These are phyloP conservation scores for Garrulus glandarius DNA, from an alignment of 2,797 vertebrate species.

Conservation along the genomic window DNA sequence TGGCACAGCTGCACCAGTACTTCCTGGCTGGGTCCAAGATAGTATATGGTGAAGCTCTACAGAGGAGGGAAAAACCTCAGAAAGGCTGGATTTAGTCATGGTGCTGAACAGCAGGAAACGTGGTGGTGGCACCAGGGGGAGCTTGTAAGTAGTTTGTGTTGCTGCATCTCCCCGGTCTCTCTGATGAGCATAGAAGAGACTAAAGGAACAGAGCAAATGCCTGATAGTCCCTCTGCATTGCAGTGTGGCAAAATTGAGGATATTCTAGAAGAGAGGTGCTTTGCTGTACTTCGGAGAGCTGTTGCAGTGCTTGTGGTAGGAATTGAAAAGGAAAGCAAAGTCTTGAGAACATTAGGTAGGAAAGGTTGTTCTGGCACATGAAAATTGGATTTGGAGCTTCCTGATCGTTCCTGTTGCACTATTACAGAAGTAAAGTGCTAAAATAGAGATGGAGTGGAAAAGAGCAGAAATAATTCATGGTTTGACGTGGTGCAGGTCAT, in stretches of 20 bases:
- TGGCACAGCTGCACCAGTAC: background rate
- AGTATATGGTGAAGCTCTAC: rapidly evolving
- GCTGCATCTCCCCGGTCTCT: background rate
- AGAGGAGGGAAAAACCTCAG: background rate
- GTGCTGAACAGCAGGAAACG: rapidly evolving
- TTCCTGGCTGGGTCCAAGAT: rapidly evolving
- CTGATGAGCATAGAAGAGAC: background rate
- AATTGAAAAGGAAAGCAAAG: background rate
- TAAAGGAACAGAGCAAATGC: background rate
- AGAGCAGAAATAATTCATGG: background rate
- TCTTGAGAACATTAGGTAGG: background rate
- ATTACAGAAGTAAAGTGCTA: background rate
- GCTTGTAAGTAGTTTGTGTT: rapidly evolving
- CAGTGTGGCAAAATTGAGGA: background rate
- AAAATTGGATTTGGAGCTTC: background rate
- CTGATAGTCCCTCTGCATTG: background rate
- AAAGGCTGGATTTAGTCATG: background rate
- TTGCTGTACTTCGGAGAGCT: background rate
- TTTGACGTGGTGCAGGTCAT: background rate
- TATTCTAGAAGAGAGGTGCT: background rate
- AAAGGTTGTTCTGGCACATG: background rate
- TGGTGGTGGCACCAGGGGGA: background rate
- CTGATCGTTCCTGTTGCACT: background rate
- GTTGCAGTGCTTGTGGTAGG: background rate
- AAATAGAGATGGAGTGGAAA: background rate